A percentile compares a stretch with the other conserved stretches of the same genome.
phyloP scores from a whole-genome alignment of 2,797 vertebrate species.

The Loris lydekkerianus region DNA sequence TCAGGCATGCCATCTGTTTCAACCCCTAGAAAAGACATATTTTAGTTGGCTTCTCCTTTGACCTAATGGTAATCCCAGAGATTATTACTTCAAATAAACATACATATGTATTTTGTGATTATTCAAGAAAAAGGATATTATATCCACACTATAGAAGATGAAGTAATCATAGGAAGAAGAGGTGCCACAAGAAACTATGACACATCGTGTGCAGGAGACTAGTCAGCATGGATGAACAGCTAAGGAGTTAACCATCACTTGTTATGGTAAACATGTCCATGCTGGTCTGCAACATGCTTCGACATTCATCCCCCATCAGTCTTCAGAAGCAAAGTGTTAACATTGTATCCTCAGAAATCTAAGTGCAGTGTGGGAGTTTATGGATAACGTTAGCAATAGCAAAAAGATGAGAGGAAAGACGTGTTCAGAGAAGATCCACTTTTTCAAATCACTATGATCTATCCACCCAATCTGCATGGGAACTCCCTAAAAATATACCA shows the following conservation, averaged over 20 bases:
- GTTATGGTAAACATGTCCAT: not conserved
- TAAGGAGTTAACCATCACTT: not conserved
- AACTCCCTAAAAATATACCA: not conserved
- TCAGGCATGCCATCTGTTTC: rapidly evolving
- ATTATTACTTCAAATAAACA: slow-evolving; percentile 32
- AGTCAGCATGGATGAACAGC: not conserved
- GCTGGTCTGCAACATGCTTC: not conserved
- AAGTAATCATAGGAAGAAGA: not conserved
- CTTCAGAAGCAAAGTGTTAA: not conserved
- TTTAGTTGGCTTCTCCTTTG: slow-evolving; percentile 35
- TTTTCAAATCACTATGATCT: not conserved
- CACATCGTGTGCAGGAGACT: not conserved
- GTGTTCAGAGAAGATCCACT: not conserved
- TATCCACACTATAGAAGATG: not conserved
- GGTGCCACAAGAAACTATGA: not conserved
- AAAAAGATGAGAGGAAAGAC: not conserved
- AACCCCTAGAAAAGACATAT: slow-evolving; percentile 31
- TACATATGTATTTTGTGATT: not conserved
- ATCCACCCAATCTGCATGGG: not conserved
- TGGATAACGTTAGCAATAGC: not conserved
- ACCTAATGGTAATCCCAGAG: not conserved
- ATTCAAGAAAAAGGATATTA: slow-evolving; percentile 30
- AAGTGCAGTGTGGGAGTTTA: not conserved
- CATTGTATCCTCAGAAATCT: not conserved
- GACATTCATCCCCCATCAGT: not conserved